A percentile compares a stretch with the other conserved stretches of the same genome.
Conservation (phyloP, 1,140 invertebrate species). For the Trissolcus basalis region DNA sequence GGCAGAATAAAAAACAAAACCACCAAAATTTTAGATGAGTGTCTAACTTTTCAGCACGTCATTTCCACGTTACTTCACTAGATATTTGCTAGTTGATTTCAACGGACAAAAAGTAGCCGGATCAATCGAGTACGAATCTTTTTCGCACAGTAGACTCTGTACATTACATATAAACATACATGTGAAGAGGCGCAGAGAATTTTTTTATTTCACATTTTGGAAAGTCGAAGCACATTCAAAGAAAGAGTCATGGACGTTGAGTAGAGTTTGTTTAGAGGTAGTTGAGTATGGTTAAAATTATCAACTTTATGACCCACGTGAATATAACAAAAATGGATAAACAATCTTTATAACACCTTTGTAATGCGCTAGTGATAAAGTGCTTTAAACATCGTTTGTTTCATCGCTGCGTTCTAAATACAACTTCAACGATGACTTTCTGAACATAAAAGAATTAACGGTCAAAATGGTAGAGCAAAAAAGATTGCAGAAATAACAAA, state of each 20-base stretch:
- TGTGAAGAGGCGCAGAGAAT: constrained; percentile 15
- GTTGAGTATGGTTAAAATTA: constrained; percentile 4
- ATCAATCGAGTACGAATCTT: constrained; percentile 36
- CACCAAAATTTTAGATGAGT: constrained; percentile 13
- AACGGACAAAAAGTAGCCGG: constrained; percentile 14
- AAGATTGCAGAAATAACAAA: constrained; percentile 40
- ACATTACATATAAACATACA: constrained; percentile 25
- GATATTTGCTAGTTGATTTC: constrained; percentile 35
- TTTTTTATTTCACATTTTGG: constrained; percentile 31
- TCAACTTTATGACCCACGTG: too few relatives aligned
- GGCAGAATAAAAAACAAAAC: background rate
- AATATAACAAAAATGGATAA: constrained; percentile 32
- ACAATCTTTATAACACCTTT: constrained; percentile 63
- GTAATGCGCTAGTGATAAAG: constrained; percentile 63
- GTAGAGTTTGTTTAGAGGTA: constrained; percentile 62
- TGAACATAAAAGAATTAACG: constrained; percentile 24
- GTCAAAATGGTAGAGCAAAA: constrained; percentile 24
- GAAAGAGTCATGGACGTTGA: constrained; percentile 62
- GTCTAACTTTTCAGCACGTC: constrained; percentile 19
- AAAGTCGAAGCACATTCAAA: too few relatives aligned
- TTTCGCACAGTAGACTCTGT: constrained; percentile 31
- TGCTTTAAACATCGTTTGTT: constrained; percentile 61
- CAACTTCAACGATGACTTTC: constrained; percentile 57
- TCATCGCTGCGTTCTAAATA: constrained; percentile 61
- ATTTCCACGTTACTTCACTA: constrained; percentile 36